These are phyloP conservation scores for Menidia beryllina DNA, from an alignment of 2,113 vertebrate genomes.

Conservation along the genomic window DNA sequence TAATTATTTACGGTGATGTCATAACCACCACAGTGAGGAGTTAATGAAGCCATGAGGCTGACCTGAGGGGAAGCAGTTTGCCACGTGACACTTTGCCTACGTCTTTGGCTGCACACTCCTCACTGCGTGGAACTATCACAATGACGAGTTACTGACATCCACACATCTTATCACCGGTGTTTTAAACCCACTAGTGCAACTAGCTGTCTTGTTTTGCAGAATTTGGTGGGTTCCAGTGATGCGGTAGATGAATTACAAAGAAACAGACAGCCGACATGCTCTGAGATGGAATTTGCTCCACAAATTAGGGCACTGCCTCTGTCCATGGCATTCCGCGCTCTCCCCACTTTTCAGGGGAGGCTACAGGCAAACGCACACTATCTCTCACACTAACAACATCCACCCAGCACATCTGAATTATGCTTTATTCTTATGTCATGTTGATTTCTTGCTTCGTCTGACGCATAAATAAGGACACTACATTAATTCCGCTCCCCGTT, in stretches of 20 bases:
- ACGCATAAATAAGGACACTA: conserved; percentile 49
- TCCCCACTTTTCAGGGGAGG: conserved; percentile 19
- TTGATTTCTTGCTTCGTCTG: conserved; percentile 67
- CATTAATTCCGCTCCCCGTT: conserved; percentile 40
- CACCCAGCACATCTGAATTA: conserved; percentile 49
- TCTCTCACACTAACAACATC: conserved; percentile 12
- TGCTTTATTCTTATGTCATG: conserved; percentile 59
- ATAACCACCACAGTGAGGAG: conserved; percentile 48
- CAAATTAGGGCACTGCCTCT: conserved; percentile 34
- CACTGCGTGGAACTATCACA: conserved; percentile 15
- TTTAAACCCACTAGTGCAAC: not conserved
- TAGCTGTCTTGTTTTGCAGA: conserved; percentile 31
- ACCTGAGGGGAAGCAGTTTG: conserved; percentile 36
- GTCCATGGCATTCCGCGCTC: conserved; percentile 21
- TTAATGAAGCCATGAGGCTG: conserved; percentile 48
- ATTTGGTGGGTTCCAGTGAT: conserved; percentile 32
- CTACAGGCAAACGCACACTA: conserved; percentile 21
- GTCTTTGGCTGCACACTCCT: conserved; percentile 38
- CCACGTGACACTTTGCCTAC: conserved; percentile 66
- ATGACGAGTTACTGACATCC: conserved; percentile 3
- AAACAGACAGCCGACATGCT: conserved; percentile 12
- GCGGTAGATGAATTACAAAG: conserved; percentile 55
- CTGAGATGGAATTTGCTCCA: conserved; percentile 33
- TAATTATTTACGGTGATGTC: conserved; percentile 60
- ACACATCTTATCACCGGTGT: not conserved